A percentile compares a stretch with the other conserved stretches of the same genome.
Conservation (phyloP, 2,113 vertebrate genomes). For the Chrysemys picta region DNA sequence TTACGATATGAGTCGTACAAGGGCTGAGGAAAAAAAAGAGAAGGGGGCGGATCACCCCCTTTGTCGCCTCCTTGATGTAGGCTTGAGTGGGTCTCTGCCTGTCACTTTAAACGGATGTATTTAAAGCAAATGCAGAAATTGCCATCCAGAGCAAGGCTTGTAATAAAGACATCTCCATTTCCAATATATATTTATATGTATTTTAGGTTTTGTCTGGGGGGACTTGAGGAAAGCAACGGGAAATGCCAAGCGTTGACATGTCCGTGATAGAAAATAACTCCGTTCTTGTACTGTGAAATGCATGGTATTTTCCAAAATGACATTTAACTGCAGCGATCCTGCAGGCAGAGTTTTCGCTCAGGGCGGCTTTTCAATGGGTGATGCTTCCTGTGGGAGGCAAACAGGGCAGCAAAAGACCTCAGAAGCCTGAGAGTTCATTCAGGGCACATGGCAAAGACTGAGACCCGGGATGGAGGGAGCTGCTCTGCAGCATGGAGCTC, state of each 20-base stretch:
- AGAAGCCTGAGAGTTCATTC: accelerated
- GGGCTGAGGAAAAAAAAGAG: neutral
- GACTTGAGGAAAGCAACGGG: neutral
- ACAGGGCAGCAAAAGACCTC: neutral
- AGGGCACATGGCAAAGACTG: neutral
- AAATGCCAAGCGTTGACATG: neutral
- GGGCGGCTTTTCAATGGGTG: neutral
- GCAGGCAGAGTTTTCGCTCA: neutral
- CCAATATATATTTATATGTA: conserved; percentile 16
- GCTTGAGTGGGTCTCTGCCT: neutral
- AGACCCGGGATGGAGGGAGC: neutral
- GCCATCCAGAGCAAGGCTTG: conserved; percentile 23
- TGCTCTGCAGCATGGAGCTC: neutral
- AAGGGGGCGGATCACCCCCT: accelerated
- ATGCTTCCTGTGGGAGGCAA: neutral
- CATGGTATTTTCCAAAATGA: neutral
- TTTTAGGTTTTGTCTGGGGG: conserved; percentile 21
- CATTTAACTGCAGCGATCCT: neutral
- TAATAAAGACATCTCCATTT: neutral
- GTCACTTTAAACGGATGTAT: conserved; percentile 2
- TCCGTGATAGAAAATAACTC: neutral
- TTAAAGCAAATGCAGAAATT: conserved; percentile 38
- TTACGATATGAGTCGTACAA: neutral
- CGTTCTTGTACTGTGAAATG: neutral
- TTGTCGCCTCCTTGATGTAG: neutral